Percentiles rank a stretch among this genome's conserved stretches.
These are phyloP conservation scores for Rutpela maculata DNA, from an alignment of 2,888 invertebrate species.

Conservation along the genomic window DNA sequence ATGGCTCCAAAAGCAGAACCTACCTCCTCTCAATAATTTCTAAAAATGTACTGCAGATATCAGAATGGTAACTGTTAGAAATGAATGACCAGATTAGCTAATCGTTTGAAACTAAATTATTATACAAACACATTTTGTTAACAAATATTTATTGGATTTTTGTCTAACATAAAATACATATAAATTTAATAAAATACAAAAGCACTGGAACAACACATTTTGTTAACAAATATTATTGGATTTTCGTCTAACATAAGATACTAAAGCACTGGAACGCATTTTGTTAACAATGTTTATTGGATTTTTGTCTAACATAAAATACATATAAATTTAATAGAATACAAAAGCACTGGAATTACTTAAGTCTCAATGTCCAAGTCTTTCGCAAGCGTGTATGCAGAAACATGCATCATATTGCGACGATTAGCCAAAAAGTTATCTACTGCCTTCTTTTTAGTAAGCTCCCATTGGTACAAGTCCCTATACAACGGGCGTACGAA, in stretches of 20 bases:
- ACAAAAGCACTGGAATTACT: conserved; percentile 24
- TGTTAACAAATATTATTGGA: too few relatives aligned
- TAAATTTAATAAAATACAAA: conserved; percentile 37
- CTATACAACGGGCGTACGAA: conserved; percentile 92
- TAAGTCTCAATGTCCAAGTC: conserved; percentile 78
- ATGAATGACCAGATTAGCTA: too few relatives aligned
- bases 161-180: conserved; percentile 18
- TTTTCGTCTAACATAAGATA: too few relatives aligned
- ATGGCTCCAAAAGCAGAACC: too few relatives aligned
- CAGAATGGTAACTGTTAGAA: too few relatives aligned
- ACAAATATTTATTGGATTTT: conserved; percentile 12
- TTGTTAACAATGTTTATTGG: conserved; percentile 10
- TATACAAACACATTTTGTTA: not conserved
- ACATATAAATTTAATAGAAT: conserved; percentile 34
- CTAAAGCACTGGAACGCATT: too few relatives aligned
- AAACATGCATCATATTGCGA: conserved; percentile 89
- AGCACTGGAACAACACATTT: too few relatives aligned
- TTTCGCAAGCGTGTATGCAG: conserved; percentile 83
- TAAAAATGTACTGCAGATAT: too few relatives aligned
- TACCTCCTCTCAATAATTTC: too few relatives aligned
- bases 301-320: conserved; percentile 13
- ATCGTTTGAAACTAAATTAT: too few relatives aligned
- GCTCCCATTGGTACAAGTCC: conserved; percentile 88
- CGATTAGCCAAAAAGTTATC: conserved; percentile 83
- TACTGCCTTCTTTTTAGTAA: conserved; percentile 80